Evolutionary conservation across 2,797 vertebrate species (phyloP).

Genomic region (Pangasius mekongensis): DNA sequence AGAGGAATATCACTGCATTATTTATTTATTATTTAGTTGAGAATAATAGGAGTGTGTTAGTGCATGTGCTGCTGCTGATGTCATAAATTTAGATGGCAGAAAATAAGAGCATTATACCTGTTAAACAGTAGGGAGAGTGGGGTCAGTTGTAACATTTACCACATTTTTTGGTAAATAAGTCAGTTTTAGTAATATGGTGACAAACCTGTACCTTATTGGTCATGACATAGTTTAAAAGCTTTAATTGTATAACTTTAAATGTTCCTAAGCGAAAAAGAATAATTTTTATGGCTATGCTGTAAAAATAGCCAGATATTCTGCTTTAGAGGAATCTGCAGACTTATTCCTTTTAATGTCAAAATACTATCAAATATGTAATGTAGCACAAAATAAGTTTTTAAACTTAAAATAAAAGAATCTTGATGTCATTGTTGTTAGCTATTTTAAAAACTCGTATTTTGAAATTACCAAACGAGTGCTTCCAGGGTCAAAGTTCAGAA

Average conservation of each 20-base stretch:
- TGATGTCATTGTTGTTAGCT: background rate
- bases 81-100: too few species aligned
- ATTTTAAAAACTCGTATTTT: background rate
- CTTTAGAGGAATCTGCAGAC: background rate
- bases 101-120: background rate
- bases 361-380: background rate
- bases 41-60: background rate
- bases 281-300: too few species aligned
- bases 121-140: background rate
- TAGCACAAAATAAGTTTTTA: background rate
- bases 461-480: background rate
- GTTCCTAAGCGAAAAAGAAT: background rate
- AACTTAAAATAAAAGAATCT: background rate
- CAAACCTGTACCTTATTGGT: background rate
- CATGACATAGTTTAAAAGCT: background rate
- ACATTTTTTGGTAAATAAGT: background rate
- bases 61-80: too few species aligned
- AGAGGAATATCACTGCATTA: background rate
- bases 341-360: background rate
- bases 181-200: background rate
- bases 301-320: background rate
- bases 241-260: background rate
- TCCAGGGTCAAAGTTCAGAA: conserved; percentile 3
- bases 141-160: background rate
- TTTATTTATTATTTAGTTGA: background rate